Conservation (phyloP, 2,113 vertebrate species). For the Xiphophorus couchianus region DNA sequence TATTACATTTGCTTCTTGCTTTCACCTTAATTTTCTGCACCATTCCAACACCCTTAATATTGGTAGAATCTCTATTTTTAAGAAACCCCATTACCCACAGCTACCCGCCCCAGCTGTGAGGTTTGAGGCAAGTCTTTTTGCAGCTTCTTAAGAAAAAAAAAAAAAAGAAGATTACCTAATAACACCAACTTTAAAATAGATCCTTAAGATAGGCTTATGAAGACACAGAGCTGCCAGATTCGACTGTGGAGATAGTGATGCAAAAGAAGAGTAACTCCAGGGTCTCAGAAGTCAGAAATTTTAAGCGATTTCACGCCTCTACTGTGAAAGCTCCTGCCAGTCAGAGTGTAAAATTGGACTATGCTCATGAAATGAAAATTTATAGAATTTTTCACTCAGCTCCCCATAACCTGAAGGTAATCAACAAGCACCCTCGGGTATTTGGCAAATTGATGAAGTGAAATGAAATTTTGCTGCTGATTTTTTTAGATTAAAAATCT, state of each 20-base stretch:
- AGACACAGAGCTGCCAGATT: constrained; percentile 36
- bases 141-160: constrained; percentile 29
- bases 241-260: constrained; percentile 28
- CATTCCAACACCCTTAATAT: constrained; percentile 34
- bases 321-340: constrained; percentile 37
- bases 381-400: constrained; percentile 19
- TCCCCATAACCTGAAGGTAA: constrained; percentile 32
- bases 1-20: constrained; percentile 17
- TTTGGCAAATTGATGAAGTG: not conserved
- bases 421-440: not conserved
- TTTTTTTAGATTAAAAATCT: constrained; percentile 35
- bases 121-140: constrained; percentile 45
- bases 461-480: not conserved
- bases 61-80: constrained; percentile 14
- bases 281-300: constrained; percentile 40
- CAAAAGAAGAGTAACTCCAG: constrained; percentile 24
- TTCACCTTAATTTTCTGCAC: constrained; percentile 17
- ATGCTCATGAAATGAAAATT: constrained; percentile 42
- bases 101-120: constrained; percentile 15
- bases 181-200: constrained; percentile 61
- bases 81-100: constrained; percentile 10
- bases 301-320: constrained; percentile 49
- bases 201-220: constrained; percentile 36
- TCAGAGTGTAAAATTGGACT: constrained; percentile 28
- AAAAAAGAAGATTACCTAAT: constrained; percentile 32